Percentiles rank a stretch among this genome's conserved stretches.
These are phyloP conservation scores for Whitmania pigra DNA, from an alignment of 1,140 invertebrate species.

Conservation along the genomic window DNA sequence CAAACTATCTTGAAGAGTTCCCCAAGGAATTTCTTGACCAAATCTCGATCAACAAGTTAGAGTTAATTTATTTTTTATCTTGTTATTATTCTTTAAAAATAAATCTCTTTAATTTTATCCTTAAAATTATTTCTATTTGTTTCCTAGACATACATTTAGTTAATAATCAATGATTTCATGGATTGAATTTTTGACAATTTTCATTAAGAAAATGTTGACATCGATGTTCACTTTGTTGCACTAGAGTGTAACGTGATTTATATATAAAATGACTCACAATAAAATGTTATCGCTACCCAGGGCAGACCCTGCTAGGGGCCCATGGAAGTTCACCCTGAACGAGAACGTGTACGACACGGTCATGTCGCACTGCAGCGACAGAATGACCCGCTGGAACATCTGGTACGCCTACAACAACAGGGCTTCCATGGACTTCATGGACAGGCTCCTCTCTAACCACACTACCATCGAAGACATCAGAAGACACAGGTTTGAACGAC, in stretches of 20 bases:
- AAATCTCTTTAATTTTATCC: no score
- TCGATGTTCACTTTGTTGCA: no score
- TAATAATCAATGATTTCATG: no score
- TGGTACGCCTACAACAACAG: constrained; percentile 63
- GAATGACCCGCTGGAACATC: constrained; percentile 61
- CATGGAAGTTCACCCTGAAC: constrained; percentile 53
- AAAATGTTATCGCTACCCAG: constrained; percentile 26
- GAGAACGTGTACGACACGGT: constrained; percentile 57
- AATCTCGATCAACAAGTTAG: constrained; percentile 14
- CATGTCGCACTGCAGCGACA: constrained; percentile 67
- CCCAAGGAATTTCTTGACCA: constrained; percentile 2
- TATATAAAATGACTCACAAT: no score
- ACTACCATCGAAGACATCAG: constrained; percentile 67
- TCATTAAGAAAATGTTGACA: no score
- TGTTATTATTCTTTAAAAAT: no score
- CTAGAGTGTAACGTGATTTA: no score
- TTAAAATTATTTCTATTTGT: no score
- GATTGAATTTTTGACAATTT: no score
- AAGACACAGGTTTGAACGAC: constrained; percentile 40
- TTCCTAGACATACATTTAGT: no score
- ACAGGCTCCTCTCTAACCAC: constrained; percentile 48
- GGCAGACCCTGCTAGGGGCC: constrained; percentile 43
- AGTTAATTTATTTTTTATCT: constrained; percentile 13
- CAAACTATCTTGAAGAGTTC: background rate
- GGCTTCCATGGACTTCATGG: constrained; percentile 46